Percentiles rank a stretch among this genome's conserved stretches.
phyloP scores from a whole-genome alignment of 1,140 invertebrate genomes.

The Brachionus plicatilis region DNA sequence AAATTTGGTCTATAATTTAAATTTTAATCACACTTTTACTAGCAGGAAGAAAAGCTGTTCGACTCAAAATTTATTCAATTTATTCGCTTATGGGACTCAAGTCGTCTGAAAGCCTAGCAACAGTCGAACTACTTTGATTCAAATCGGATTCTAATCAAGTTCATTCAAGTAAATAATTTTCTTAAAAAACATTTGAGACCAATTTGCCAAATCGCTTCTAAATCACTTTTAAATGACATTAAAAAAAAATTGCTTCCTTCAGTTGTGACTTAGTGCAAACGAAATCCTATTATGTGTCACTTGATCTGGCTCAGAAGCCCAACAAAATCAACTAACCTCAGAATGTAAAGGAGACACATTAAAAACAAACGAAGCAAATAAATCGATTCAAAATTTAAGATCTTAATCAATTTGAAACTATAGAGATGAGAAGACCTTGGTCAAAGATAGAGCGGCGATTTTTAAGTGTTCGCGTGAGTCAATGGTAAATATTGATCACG shows the following conservation, averaged over 20 bases:
- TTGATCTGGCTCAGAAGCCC: not conserved
- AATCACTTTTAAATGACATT: not conserved
- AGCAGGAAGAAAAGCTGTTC: not conserved
- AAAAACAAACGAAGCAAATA: not conserved
- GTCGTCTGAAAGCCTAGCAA: not conserved
- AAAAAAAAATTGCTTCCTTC: not conserved
- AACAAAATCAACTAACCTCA: not conserved
- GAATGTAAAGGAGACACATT: not conserved
- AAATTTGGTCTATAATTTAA: not conserved
- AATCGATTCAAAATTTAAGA: not conserved
- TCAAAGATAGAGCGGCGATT: not conserved
- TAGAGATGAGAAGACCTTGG: not conserved
- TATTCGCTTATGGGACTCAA: not conserved
- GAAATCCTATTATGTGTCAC: not conserved
- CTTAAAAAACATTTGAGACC: not conserved
- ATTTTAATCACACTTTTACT: not conserved
- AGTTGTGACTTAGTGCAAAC: not conserved
- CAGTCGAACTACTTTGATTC: not conserved
- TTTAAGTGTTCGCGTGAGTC: not conserved
- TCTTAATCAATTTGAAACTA: constrained; percentile 2
- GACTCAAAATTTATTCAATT: not conserved
- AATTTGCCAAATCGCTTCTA: not conserved
- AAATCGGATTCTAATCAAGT: not conserved
- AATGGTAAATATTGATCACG: not conserved
- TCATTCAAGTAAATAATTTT: not conserved